phyloP scores from a whole-genome alignment of 2,113 vertebrate genomes.

The Suncus etruscus region DNA sequence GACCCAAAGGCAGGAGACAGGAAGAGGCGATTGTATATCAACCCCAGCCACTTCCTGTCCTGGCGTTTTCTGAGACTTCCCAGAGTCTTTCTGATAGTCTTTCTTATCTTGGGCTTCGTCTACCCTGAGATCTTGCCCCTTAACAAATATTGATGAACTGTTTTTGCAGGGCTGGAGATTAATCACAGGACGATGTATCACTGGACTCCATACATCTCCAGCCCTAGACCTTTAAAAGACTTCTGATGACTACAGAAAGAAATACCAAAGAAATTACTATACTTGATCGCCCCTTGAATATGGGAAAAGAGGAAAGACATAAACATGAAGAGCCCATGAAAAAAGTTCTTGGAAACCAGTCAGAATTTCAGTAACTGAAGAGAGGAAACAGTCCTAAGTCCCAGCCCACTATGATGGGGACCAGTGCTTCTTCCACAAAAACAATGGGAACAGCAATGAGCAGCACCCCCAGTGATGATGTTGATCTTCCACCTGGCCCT shows the following conservation, averaged over 20 bases:
- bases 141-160: too few relatives aligned
- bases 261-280: not conserved
- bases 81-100: not conserved
- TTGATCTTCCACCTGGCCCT: too few relatives aligned
- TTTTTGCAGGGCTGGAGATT: too few relatives aligned
- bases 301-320: not conserved
- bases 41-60: not conserved
- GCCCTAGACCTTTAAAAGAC: not conserved
- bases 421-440: too few relatives aligned
- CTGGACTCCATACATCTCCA: too few relatives aligned
- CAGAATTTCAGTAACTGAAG: slow-evolving; percentile 18
- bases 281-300: not conserved
- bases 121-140: not conserved
- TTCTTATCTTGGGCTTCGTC: not conserved
- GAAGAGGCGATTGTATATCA: not conserved
- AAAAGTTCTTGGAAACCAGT: not conserved
- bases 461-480: too few relatives aligned
- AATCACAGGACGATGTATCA: too few relatives aligned
- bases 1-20: not conserved
- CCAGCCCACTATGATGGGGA: too few relatives aligned
- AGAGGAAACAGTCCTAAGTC: not conserved
- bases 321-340: not conserved
- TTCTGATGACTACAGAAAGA: not conserved
- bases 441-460: too few relatives aligned
- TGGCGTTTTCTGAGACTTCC: not conserved